Conservation (phyloP, 2,797 vertebrate species). For the Manis crassicaudata region DNA sequence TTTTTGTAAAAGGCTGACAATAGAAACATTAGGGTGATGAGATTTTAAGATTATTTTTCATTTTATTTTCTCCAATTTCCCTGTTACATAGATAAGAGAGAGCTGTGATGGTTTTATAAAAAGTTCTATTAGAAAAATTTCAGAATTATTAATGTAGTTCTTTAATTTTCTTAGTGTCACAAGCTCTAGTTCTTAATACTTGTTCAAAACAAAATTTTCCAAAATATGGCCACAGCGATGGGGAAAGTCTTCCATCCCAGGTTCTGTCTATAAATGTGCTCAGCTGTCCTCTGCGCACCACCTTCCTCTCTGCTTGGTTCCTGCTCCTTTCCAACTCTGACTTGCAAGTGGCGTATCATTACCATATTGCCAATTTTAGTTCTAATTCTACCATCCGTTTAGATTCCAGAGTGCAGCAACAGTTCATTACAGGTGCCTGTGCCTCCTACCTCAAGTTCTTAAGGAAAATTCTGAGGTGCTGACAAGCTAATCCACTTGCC, state of each 20-base stretch:
- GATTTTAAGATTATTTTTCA: neutral
- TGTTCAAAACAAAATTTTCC: neutral
- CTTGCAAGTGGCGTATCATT: neutral
- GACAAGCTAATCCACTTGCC: neutral
- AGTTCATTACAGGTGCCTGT: neutral
- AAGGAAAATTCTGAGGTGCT: neutral
- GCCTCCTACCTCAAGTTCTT: neutral
- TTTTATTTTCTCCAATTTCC: neutral
- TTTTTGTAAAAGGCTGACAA: neutral
- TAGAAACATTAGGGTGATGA: neutral
- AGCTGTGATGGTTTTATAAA: neutral
- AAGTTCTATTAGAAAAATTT: neutral
- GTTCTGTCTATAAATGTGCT: neutral
- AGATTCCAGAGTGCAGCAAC: neutral
- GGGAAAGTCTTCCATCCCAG: neutral
- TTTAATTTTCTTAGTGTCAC: neutral
- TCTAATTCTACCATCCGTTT: neutral
- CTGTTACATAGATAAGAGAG: neutral
- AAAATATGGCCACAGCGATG: neutral
- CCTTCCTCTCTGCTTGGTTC: neutral
- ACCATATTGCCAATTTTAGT: neutral
- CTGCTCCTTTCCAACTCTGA: neutral
- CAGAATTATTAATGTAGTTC: neutral
- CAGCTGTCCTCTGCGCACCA: neutral
- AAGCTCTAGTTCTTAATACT: neutral